Percentiles rank a stretch among this genome's conserved stretches.
Evolutionary conservation across 2,888 invertebrate genomes (phyloP).

Genomic region (Spilarctia lutea): DNA sequence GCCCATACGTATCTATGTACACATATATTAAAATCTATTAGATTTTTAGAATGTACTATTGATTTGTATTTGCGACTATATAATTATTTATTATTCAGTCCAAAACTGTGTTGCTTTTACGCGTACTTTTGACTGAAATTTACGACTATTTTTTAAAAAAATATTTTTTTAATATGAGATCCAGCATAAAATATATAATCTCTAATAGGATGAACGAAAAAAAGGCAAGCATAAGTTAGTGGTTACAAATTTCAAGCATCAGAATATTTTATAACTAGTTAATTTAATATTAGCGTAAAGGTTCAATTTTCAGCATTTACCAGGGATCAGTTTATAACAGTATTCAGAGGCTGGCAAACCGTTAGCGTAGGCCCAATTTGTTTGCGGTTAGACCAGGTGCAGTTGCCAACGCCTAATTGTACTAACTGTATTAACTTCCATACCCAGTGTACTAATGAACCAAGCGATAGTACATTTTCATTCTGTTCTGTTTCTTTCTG

Average conservation of each 20-base stretch:
- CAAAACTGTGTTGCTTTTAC: background rate
- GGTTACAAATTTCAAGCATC: background rate
- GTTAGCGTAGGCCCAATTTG: slow-evolving; percentile 57
- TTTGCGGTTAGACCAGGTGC: slow-evolving; percentile 59
- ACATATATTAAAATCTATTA: too few species aligned
- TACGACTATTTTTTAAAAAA: background rate
- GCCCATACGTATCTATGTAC: background rate
- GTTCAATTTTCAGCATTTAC: slow-evolving; percentile 17
- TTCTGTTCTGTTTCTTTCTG: slow-evolving; percentile 15
- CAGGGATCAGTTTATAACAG: slow-evolving; percentile 38
- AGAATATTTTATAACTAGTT: slow-evolving; percentile 1
- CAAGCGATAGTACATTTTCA: slow-evolving; percentile 24
- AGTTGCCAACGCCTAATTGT: slow-evolving; percentile 54
- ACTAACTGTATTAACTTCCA: slow-evolving; percentile 59
- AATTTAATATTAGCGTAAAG: slow-evolving; percentile 11
- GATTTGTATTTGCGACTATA: too few species aligned
- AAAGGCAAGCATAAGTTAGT: background rate
- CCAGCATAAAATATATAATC: background rate
- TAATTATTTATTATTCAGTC: background rate
- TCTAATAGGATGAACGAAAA: background rate
- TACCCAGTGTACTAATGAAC: slow-evolving; percentile 51
- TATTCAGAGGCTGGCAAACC: slow-evolving; percentile 38
- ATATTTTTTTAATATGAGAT: background rate
- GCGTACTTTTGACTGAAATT: background rate
- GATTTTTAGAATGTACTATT: too few species aligned